Evolutionary conservation across 2,797 vertebrate species (phyloP), one percentile per base, ranked within the genome.

Genomic region (Delichon dasypus): DNA sequence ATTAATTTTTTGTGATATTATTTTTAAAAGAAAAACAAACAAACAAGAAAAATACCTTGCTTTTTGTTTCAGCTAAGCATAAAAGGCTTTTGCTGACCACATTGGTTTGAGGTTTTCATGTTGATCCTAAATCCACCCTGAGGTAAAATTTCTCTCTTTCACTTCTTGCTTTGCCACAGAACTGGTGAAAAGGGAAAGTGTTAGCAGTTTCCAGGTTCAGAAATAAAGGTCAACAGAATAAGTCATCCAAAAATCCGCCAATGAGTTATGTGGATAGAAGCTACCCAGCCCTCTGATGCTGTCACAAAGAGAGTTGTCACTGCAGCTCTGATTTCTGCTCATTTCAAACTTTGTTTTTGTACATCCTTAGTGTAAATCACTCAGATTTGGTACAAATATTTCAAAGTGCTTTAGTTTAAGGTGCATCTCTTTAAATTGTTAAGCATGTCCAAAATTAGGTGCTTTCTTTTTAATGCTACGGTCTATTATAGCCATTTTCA

Each of bases 1-100:
- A 62, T 22, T 32, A 10, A n/a, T 19, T 47, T 70, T 53, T 72
- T 54, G 5, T 42, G 7, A 32, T 66, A 23, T 29, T 44, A 17
- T 73, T 66, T 44, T 22, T 6, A 47, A 78, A 64, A 22, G 25
- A n/a, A 34, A 18, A 47, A 40, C 3, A 5, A 9, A 16, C 34
- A 34, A 38, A 17, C 20, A 22, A 22, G 40, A 3, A n/a, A 34
- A 38, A 40, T 2, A 9, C 16, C 32, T 50, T 84, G 64, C 5
- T 27, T 91, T 94, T 94, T 88, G 11, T 78, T 86, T 44, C 66
- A 11, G 3, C 66, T 82, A 79, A 85, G 71, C 60, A 42, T 53
- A 88, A 93, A 91, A 47, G 9, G 4, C 10, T 73, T 88, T 88
- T 95, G 89, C 94, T 94, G 93, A 96, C 34, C 45, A 55, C 34